Base-by-base conservation (phyloP, 2,797 vertebrate species). In the Stomatorhinus walkeri region DNA sequence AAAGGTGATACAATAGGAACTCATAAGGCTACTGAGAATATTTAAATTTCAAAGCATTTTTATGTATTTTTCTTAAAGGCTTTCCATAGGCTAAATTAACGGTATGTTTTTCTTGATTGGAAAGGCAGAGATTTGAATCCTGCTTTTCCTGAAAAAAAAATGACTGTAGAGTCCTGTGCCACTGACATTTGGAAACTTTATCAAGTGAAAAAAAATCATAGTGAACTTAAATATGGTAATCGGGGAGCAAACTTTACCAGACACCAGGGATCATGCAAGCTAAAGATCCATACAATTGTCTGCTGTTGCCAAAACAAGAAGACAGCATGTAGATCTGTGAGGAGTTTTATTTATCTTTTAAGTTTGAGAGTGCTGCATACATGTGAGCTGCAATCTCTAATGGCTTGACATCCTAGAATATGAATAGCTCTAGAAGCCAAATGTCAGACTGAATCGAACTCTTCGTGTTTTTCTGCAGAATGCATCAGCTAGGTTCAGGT, bases 201-300 rank as follows among this genome's bases (percentile, higher is more conserved):
- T 40, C 19, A 56, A 56, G 52, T 19, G 3, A 40, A 59, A 59
- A 87, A 86, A 86, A 86, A 32, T 84, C 2, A 56, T 4, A 56
- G 52, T 87, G 85, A 87, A 87, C 51, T 56, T 87, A n/a, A 86
- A 86, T 54, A 54, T 56, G 84, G 51, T 86, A 40, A 40, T 40
- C 52, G 36, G 32, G 52, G 52, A 19, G 32, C 46, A 84, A 85
- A 85, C 83, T 40, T 59, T 43, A 40, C 54, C 85, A 56, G 85
- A 59, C 51, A 61, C 28, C 52, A 19, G 51, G 28, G 32, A 43
- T 61, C 52, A n/a, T n/a, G 61, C 85, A 87, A 22, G 14, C 24
- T 32, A 52, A 51, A 51, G 3, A 10, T 22, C 32, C 12, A 36
- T 87, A 16, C 14, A 40, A n/a, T 4, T 4, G 24, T 52, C 49